These are phyloP conservation scores for Halcyon malimbica DNA, from an alignment of 2,113 vertebrate genomes.

Conservation along the genomic window DNA sequence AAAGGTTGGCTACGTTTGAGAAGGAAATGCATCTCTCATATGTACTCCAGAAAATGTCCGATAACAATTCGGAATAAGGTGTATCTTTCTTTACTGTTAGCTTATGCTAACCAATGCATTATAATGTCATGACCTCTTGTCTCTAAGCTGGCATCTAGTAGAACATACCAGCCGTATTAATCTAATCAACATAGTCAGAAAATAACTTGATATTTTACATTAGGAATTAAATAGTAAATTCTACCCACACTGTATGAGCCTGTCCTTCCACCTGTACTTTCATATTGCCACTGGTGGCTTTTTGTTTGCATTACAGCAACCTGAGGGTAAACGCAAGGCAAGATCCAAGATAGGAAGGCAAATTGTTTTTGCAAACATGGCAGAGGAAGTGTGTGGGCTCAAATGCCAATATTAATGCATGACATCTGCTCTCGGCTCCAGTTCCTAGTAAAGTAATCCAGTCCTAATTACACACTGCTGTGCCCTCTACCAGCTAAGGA, in stretches of 20 bases:
- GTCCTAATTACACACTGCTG: constrained; percentile 69
- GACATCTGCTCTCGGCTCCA: constrained; percentile 67
- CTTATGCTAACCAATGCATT: neutral
- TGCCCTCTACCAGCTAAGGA: constrained; percentile 66
- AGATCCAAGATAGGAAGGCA: constrained; percentile 52
- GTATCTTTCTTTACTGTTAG: neutral
- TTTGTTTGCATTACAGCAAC: constrained; percentile 28
- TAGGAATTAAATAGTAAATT: neutral
- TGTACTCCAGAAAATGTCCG: neutral
- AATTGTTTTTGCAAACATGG: constrained; percentile 65
- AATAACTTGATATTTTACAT: neutral
- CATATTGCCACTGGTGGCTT: neutral
- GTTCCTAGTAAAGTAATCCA: constrained; percentile 64
- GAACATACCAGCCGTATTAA: neutral
- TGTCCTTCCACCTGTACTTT: neutral
- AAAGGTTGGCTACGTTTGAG: neutral
- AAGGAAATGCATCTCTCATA: neutral
- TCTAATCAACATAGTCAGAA: neutral
- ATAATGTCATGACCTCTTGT: neutral
- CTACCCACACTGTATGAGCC: neutral
- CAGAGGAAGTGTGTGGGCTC: constrained; percentile 60
- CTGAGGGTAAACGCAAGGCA: neutral
- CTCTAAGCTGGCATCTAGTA: neutral
- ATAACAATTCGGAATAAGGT: neutral
- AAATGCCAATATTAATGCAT: constrained; percentile 67